These are phyloP conservation scores for Eupithecia centaureata DNA, from an alignment of 2,888 invertebrate species.

Conservation along the genomic window DNA sequence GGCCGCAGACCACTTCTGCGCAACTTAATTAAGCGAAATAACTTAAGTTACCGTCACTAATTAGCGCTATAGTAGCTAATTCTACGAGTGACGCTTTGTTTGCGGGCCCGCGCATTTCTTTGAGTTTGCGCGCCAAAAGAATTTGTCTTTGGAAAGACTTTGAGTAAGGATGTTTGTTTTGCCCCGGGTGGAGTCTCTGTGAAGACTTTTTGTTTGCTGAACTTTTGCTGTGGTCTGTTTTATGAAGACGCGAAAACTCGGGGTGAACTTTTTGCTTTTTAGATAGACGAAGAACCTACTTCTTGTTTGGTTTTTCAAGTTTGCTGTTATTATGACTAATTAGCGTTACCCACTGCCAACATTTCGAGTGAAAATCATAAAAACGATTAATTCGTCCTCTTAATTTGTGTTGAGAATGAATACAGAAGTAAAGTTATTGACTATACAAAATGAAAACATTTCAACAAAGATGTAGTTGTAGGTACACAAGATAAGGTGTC, in stretches of 20 bases:
- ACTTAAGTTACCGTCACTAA: conserved; percentile 82
- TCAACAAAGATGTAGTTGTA: conserved; percentile 11
- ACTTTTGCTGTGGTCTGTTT: conserved; percentile 56
- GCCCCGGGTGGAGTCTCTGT: conserved; percentile 60
- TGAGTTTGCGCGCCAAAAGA: conserved; percentile 80
- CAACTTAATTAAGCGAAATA: conserved; percentile 84
- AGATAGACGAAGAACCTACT: conserved; percentile 13
- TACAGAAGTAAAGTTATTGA: neutral
- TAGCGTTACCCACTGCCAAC: neutral
- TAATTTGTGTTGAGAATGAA: neutral
- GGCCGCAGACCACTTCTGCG: conserved; percentile 82
- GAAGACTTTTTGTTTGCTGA: conserved; percentile 62
- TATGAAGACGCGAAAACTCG: conserved; percentile 44
- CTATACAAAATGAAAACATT: neutral
- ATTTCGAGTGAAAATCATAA: neutral
- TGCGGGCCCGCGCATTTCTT: conserved; percentile 72
- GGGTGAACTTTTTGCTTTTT: conserved; percentile 28
- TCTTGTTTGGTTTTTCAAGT: conserved; percentile 18
- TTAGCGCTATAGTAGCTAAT: conserved; percentile 82
- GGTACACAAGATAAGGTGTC: conserved; percentile 46
- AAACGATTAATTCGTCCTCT: neutral
- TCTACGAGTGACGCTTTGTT: conserved; percentile 81
- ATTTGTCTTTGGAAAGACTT: conserved; percentile 81
- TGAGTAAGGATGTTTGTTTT: conserved; percentile 77
- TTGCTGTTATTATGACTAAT: conserved; percentile 17